Evolutionary conservation across 2,797 vertebrate species (phyloP), one percentile per base, ranked within the genome.

Genomic region (Tarsius wallacei): DNA sequence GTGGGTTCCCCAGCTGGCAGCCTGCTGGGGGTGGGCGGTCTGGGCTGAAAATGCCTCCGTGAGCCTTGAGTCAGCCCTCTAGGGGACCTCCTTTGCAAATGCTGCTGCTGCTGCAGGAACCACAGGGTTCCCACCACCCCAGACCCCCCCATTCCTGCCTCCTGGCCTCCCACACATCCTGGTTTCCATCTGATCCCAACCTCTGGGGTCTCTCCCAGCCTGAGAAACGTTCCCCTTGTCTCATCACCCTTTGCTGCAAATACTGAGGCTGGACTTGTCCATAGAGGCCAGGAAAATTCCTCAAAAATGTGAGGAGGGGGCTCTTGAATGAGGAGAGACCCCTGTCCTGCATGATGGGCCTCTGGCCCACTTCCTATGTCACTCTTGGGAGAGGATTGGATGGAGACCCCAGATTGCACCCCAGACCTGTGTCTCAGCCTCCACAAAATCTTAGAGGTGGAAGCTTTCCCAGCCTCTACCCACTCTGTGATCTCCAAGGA

Each of bases 181-280:
- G 95, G 24, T 73, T 93, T 93, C 33, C 21, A 2, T 78, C 80
- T 93, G 94, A 93, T 81, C 87, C 88, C 95, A 86, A 90, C 63
- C 89, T 63, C 26, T 66, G 87, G 51, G 87, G 28, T 88, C 63
- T 85, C 93, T 87, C 89, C n/a, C 59, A 94, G 96, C 77, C 70
- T 61, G 82, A 92, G 93, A 93, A 95, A 68, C 12, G 2, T 61
- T 51, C 91, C 51, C 47, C 26, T 96, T 93, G 84, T 59, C 61
- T 96, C 92, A 24, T 90, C 24, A 74, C 36, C 66, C 63, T 95
- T 93, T 82, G 57, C 77, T 96, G 89, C 96, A 90, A 92, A 96
- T 49, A 66, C 33, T 51, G 90, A 94, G 90, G 91, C 68, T 59
- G 21, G 51, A 85, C 26, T 92, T 93, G 31, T 68, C 61, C 33